phyloP scores from a whole-genome alignment of 1,140 invertebrate species.

The Galleria mellonella region DNA sequence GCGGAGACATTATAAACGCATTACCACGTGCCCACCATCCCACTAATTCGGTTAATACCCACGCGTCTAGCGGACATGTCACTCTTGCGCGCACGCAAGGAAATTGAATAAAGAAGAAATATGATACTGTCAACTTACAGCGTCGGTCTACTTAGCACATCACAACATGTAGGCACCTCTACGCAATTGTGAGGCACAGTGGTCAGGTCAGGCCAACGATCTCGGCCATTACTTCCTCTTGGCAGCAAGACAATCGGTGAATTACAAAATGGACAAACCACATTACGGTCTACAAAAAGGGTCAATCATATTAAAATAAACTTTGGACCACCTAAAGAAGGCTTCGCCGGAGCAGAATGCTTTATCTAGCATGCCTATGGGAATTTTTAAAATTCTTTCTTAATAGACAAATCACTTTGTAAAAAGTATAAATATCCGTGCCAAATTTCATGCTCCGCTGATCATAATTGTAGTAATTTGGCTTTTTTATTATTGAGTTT shows the following conservation, averaged over 20 bases:
- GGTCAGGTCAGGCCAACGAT: constrained; percentile 30
- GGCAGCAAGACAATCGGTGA: constrained; percentile 23
- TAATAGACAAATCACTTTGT: no score
- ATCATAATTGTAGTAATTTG: no score
- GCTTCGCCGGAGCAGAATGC: no score
- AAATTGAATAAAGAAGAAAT: constrained; percentile 64
- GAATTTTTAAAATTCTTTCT: no score
- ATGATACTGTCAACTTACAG: constrained; percentile 41
- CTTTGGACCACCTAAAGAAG: no score
- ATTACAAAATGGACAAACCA: constrained; percentile 25
- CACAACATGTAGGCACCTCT: neutral
- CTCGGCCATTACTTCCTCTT: constrained; percentile 23
- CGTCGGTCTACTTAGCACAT: constrained; percentile 7
- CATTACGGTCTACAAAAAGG: constrained; percentile 11
- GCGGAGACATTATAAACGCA: neutral
- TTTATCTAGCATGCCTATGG: no score
- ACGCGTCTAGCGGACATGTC: constrained; percentile 30
- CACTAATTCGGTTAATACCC: constrained; percentile 18
- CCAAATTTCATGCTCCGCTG: no score
- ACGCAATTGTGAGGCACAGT: neutral
- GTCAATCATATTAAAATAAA: no score
- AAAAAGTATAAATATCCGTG: no score
- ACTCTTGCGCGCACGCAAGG: constrained; percentile 25
- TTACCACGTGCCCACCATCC: constrained; percentile 12
- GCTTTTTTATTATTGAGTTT: no score